Percentiles rank a stretch among this genome's conserved stretches.
Conservation (phyloP, 2,113 vertebrate species). For the Alces alces region DNA sequence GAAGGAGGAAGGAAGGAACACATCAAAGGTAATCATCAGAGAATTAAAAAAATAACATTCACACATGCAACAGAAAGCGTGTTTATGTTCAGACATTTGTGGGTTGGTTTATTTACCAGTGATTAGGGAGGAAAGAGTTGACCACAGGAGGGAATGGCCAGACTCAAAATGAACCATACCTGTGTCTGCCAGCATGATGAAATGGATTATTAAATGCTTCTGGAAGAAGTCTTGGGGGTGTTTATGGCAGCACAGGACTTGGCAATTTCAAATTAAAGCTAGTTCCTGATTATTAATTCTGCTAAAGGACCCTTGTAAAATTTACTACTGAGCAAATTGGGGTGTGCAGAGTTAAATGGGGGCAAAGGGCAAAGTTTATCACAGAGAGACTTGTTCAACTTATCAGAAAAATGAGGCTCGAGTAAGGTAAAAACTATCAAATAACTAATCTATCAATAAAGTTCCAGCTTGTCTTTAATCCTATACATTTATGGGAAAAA, state of each 20-base stretch:
- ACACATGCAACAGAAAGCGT: neutral
- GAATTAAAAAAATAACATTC: neutral
- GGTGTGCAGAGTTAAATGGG: neutral
- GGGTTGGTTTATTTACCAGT: conserved; percentile 6
- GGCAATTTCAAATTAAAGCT: conserved; percentile 61
- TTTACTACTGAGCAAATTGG: conserved; percentile 47
- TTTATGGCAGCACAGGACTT: conserved; percentile 65
- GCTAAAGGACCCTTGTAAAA: conserved; percentile 59
- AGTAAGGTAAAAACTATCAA: neutral
- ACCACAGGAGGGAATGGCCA: neutral
- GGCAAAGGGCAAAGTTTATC: conserved; percentile 38
- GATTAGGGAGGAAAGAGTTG: neutral
- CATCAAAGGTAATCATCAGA: neutral
- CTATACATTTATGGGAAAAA: neutral
- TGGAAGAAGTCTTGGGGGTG: conserved; percentile 62
- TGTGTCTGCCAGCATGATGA: conserved; percentile 37
- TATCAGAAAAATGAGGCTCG: neutral
- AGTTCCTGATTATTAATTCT: conserved; percentile 53
- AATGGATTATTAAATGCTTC: conserved; percentile 52
- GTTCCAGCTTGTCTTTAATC: neutral
- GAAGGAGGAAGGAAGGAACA: neutral
- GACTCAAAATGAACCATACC: conserved; percentile 9
- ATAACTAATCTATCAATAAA: neutral
- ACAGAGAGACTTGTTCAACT: neutral
- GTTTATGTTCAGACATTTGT: neutral